These are phyloP conservation scores for Callocephalon fimbriatum DNA, from an alignment of 2,113 vertebrate species.

Conservation along the genomic window DNA sequence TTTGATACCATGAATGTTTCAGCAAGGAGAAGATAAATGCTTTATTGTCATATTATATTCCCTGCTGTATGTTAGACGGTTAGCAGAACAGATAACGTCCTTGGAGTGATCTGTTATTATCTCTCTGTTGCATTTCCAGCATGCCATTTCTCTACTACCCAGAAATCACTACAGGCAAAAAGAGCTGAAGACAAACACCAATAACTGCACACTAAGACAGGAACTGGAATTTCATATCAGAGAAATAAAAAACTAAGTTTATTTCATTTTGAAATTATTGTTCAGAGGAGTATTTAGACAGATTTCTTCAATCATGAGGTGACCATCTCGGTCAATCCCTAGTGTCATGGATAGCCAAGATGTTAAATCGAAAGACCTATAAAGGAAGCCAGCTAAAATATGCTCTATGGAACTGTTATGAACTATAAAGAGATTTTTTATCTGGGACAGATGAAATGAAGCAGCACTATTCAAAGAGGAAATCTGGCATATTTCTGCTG, in stretches of 20 bases:
- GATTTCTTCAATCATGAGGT: neutral
- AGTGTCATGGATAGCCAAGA: neutral
- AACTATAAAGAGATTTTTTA: neutral
- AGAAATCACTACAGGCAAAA: slow-evolving; percentile 4
- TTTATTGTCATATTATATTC: slow-evolving; percentile 66
- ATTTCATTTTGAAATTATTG: neutral
- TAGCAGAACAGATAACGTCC: slow-evolving; percentile 61
- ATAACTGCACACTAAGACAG: neutral
- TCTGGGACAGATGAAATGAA: neutral
- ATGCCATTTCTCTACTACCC: neutral
- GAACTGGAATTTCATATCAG: neutral
- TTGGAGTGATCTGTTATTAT: slow-evolving; percentile 64
- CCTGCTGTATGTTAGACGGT: slow-evolving; percentile 51
- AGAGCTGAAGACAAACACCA: slow-evolving; percentile 20
- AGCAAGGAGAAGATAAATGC: slow-evolving; percentile 68
- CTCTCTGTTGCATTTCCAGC: slow-evolving; percentile 31
- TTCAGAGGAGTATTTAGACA: neutral
- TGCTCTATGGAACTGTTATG: neutral
- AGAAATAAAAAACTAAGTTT: neutral
- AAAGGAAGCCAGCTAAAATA: neutral
- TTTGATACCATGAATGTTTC: slow-evolving; percentile 66
- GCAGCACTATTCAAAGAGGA: neutral
- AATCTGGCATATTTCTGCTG: neutral
- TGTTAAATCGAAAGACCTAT: neutral
- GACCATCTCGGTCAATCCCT: neutral